Percentiles rank a stretch among this genome's conserved stretches.
phyloP scores from a whole-genome alignment of 2,888 invertebrate species.

The Stenotaenia linearis region DNA sequence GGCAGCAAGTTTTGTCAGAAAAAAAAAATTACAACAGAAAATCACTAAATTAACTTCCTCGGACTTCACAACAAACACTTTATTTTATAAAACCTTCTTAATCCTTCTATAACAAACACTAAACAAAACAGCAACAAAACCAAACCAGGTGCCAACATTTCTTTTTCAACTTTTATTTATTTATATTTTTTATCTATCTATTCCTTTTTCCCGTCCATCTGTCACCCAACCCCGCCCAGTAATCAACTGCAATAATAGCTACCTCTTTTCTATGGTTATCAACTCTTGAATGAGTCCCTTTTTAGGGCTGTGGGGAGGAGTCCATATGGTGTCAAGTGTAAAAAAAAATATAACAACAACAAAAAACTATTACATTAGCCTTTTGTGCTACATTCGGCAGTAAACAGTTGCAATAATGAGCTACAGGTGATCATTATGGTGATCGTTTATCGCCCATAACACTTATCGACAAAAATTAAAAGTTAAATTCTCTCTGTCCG shows the following conservation, averaged over 20 bases:
- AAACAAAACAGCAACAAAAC: no score
- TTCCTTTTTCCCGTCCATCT: not conserved
- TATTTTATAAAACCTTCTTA: no score
- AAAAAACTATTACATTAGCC: not conserved
- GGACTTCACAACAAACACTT: no score
- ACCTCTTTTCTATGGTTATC: not conserved
- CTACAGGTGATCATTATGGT: constrained; percentile 10
- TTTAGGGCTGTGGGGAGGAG: not conserved
- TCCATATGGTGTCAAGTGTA: constrained; percentile 17
- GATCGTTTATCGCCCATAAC: constrained; percentile 24
- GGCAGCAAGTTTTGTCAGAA: no score
- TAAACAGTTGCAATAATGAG: not conserved
- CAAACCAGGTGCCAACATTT: not conserved
- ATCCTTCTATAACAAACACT: no score
- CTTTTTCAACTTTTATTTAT: not conserved
- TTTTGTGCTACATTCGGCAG: not conserved
- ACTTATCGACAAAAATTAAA: constrained; percentile 26
- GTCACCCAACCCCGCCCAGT: constrained; percentile 1
- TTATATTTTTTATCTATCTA: not conserved
- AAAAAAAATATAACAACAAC: not conserved
- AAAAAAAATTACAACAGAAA: no score
- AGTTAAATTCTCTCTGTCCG: not conserved
- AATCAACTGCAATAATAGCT: constrained; percentile 4
- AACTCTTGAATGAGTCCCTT: not conserved
- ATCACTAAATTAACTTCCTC: no score